Base-by-base conservation (phyloP, 2,888 invertebrate genomes). In the Coenonympha glycerion region DNA sequence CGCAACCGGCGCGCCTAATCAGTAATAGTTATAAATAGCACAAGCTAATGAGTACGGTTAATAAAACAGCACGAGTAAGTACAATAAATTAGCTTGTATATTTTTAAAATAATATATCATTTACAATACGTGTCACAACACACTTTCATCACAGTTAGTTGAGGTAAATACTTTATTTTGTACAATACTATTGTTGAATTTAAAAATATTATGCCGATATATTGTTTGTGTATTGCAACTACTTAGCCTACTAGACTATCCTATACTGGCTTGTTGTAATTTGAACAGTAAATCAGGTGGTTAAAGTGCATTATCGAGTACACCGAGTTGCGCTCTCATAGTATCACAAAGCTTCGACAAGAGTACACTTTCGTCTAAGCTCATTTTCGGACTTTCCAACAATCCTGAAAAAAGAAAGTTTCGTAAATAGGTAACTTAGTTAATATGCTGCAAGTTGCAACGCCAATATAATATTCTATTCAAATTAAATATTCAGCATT, bases 291-390 rank as follows among this genome's bases (percentile, higher is more conserved):
- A 36, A 30, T 16, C 8, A 16, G 28, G 39, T 45, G 6, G 2
- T 42, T 50, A 53, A 36, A 37, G 30, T 31, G 21, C 47, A 47
- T 40, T 59, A 49, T 68, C 68, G 13, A 79, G 56, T 3, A 92
- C 91, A 3, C 92, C 92, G 28, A 93, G 64, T 76, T 93, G 92
- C 44, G 88, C 88, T 50, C 94, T 84, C 68, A 95, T 88, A 34
- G 91, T 89, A 68, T 95, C 95, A 70, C 92, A 90, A 52, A 94
- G 80, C 64, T 91, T 89, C 0, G 94, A 92, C 55, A 95, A 76
- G 9, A 91, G 76, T 46, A 94, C 74, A 36, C 91, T 92, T 57
- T 94, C 92, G 41, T 90, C 89, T 58, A 92, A 90, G 42, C 88
- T 85, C 66, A 95, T 89, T 60, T 88, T 88, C 0, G 90, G 88